phyloP scores from a whole-genome alignment of 1,140 invertebrate species.

The Drosophila kurseongensis region DNA sequence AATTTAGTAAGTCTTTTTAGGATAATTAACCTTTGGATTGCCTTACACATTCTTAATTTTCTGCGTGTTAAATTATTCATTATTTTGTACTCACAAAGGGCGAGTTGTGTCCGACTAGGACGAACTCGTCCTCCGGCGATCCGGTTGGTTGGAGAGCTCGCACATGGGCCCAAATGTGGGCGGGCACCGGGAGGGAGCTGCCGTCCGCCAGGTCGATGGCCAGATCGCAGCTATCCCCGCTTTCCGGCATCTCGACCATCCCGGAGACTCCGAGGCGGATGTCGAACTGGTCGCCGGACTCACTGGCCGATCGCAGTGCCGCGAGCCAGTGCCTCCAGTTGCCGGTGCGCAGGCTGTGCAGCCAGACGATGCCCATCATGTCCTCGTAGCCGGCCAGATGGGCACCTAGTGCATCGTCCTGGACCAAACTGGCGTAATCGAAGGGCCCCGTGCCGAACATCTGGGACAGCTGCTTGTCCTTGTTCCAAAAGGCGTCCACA shows the following conservation, averaged over 20 bases:
- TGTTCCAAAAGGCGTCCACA: neutral
- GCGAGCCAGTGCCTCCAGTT: conserved; percentile 49
- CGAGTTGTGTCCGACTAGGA: conserved; percentile 46
- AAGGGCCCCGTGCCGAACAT: conserved; percentile 19
- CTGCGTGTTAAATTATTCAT: neutral
- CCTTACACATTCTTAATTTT: too few relatives aligned
- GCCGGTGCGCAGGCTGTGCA: conserved; percentile 31
- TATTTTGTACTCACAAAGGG: conserved; percentile 31
- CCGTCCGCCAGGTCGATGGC: conserved; percentile 13
- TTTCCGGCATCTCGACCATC: neutral
- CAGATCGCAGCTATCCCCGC: conserved; percentile 33
- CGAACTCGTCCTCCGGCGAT: conserved; percentile 34
- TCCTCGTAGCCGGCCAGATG: conserved; percentile 6
- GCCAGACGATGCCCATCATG: conserved; percentile 46
- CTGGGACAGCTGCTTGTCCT: conserved; percentile 12
- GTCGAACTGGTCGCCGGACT: conserved; percentile 22
- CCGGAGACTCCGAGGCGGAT: conserved; percentile 49
- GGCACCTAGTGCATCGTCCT: conserved; percentile 16
- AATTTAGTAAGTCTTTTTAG: too few relatives aligned
- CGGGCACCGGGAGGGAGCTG: conserved; percentile 25
- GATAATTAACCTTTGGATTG: too few relatives aligned
- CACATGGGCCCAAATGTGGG: conserved; percentile 54
- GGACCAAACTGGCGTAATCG: conserved; percentile 26
- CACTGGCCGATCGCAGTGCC: conserved; percentile 30
- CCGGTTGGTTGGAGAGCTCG: conserved; percentile 1